These are phyloP conservation scores for Metopia argyrocephala DNA, from an alignment of 2,888 invertebrate species.

Conservation along the genomic window DNA sequence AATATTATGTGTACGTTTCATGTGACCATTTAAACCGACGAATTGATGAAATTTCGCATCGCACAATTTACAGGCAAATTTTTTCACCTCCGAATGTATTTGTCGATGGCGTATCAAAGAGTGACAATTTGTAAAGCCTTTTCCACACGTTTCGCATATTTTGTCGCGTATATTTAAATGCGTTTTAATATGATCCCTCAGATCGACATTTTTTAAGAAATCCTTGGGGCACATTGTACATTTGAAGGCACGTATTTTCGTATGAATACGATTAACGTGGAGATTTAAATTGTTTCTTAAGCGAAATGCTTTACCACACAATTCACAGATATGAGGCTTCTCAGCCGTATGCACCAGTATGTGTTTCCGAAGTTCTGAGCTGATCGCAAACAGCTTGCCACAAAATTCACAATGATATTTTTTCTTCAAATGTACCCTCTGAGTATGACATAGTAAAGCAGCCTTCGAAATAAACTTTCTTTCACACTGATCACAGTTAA, in stretches of 20 bases:
- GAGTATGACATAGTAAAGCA: constrained; percentile 66
- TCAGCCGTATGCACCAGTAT: constrained; percentile 70
- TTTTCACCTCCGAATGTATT: constrained; percentile 73
- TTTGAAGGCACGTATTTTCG: constrained; percentile 64
- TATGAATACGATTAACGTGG: constrained; percentile 66
- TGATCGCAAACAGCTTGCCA: constrained; percentile 68
- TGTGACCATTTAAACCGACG: constrained; percentile 73
- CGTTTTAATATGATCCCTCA: constrained; percentile 72
- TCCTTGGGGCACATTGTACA: constrained; percentile 68
- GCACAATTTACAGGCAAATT: constrained; percentile 73
- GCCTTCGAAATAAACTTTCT: constrained; percentile 68
- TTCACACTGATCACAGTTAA: constrained; percentile 69
- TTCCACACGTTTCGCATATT: constrained; percentile 73
- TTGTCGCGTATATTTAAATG: constrained; percentile 74
- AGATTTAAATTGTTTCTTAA: constrained; percentile 68
- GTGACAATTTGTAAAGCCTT: constrained; percentile 73
- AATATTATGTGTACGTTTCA: constrained; percentile 74
- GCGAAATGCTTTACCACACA: constrained; percentile 73
- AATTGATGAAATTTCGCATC: constrained; percentile 73
- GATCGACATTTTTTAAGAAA: constrained; percentile 69
- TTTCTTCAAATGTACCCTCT: constrained; percentile 71
- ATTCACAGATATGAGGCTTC: constrained; percentile 71
- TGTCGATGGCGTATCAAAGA: constrained; percentile 73
- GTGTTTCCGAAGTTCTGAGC: constrained; percentile 68
- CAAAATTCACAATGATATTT: constrained; percentile 69